Evolutionary conservation across 2,888 invertebrate genomes (phyloP).

Genomic region (Crocallis elinguaria): DNA sequence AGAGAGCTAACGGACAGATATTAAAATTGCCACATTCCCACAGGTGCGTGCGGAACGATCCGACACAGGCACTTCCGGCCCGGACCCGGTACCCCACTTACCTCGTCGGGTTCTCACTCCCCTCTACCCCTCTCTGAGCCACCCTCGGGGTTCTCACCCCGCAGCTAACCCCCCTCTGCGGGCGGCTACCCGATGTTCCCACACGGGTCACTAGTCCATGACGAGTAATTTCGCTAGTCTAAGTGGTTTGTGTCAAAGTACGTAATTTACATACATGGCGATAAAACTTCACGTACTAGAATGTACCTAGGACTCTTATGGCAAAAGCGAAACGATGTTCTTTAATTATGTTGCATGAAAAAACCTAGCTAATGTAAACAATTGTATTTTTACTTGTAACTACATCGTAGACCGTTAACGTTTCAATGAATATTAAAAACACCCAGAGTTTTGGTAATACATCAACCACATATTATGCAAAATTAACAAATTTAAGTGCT

Average conservation of each 20-base stretch:
- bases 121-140: constrained; percentile 37
- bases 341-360: constrained; percentile 6
- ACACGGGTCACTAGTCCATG: constrained; percentile 70
- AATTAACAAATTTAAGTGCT: constrained; percentile 24
- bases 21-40: constrained; percentile 76
- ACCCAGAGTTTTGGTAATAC: neutral
- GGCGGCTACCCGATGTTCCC: constrained; percentile 64
- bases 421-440: neutral
- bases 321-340: constrained; percentile 19
- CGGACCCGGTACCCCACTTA: constrained; percentile 64
- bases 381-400: neutral
- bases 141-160: constrained; percentile 45
- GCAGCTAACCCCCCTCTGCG: constrained; percentile 37
- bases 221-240: constrained; percentile 74
- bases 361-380: neutral
- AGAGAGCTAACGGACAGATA: constrained; percentile 48
- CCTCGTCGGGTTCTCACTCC: constrained; percentile 48
- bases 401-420: neutral
- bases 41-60: constrained; percentile 76
- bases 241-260: constrained; percentile 46
- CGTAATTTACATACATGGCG: constrained; percentile 41
- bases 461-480: constrained; percentile 5
- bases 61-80: constrained; percentile 77
- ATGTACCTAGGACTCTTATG: neutral
- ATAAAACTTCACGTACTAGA: constrained; percentile 10